Evolutionary conservation across 2,888 invertebrate species (phyloP), one percentile per base, ranked within the genome.

Genomic region (Apodemia hepburni): DNA sequence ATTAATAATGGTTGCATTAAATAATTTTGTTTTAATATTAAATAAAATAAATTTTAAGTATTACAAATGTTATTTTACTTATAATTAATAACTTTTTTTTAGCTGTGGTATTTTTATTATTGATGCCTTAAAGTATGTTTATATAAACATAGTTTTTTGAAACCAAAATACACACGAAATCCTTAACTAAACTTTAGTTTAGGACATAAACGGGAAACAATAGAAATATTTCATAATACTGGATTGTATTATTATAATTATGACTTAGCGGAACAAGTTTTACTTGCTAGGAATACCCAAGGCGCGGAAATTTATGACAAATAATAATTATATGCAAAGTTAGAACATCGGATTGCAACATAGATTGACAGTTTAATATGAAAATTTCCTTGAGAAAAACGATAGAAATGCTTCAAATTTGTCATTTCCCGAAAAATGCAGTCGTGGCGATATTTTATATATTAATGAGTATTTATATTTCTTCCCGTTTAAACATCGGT

Each of bases 1-100:
- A 22, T 15, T 22, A 54, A 15, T 15, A 42, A 42, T 42, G 12
- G 15, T 15, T 15, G 5, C 15, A 42, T 42, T 42, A 15, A 42
- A 42, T 42, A 42, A 15, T 38, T 38, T 38, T 38, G 11, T 12
- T 22, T 12, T 15, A 22, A 22, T 22, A 12, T 54, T 15, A 15
- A 54, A 54, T 54, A 54, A 54, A 54, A 54, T 7, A 51, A 5
- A 22, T 3, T 12, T 22, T 22, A 27, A 18, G 15, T 27, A 54
- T 54, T 12, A 15, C 51, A 22, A 54, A 54, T 54, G 49, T 54
- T 54, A 54, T 54, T 54, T 54, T 54, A 54, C 54, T 54, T 54
- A 54, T 54, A 15, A 27, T 54, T 54, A 22, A 12, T 49, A 27
- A 22, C 27, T 27, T 54, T 27, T 51, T 51, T 54, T 54, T 54